phyloP scores from a whole-genome alignment of 2,113 vertebrate species.

The Oxyura jamaicensis region DNA sequence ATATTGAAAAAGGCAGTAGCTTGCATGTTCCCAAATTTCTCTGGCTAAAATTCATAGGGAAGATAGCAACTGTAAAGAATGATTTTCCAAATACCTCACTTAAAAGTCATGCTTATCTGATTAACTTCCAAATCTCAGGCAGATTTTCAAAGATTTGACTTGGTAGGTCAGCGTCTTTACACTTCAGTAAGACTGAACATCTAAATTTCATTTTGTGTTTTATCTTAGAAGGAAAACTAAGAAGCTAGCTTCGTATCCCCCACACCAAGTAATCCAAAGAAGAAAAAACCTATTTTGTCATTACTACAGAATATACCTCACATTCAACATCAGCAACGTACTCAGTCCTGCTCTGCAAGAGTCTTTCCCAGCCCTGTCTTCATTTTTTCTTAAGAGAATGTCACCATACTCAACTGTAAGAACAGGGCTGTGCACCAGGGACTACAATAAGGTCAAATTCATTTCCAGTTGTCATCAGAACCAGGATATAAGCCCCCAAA shows the following conservation, averaged over 20 bases:
- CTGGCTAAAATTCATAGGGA: background rate
- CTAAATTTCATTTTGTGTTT: background rate
- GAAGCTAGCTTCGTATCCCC: background rate
- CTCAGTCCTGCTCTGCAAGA: background rate
- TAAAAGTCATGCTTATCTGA: background rate
- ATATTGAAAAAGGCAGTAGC: background rate
- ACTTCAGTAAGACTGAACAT: background rate
- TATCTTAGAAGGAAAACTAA: background rate
- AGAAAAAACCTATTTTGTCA: background rate
- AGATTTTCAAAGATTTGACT: background rate
- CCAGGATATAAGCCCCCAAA: conserved; percentile 41
- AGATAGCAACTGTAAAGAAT: background rate
- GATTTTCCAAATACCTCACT: background rate
- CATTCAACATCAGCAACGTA: background rate
- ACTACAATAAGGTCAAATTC: conserved; percentile 50
- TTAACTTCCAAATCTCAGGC: background rate
- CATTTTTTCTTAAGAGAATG: background rate
- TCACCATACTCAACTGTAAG: background rate
- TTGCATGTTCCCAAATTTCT: background rate
- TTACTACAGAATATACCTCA: background rate
- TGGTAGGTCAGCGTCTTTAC: background rate
- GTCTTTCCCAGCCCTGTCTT: background rate
- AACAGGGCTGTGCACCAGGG: background rate
- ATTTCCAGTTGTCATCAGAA: conserved; percentile 59
- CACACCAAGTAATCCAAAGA: background rate